Percentiles rank a stretch among this genome's conserved stretches.
phyloP scores from a whole-genome alignment of 2,797 vertebrate genomes.

The Hoplostethus mediterraneus region DNA sequence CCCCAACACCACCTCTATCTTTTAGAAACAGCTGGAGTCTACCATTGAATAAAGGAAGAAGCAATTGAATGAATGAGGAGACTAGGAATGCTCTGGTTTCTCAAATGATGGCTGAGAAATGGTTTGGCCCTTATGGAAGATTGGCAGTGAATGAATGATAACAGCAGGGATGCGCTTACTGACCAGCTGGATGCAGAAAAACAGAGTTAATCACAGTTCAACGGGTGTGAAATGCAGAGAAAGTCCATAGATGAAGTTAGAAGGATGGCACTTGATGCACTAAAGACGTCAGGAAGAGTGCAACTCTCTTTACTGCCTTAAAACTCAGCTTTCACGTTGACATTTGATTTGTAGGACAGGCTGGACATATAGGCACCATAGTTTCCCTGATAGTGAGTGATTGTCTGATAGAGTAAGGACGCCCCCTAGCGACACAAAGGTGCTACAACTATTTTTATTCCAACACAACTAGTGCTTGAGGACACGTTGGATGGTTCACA shows the following conservation, averaged over 20 bases:
- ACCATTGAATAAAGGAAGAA: neutral
- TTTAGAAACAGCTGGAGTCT: neutral
- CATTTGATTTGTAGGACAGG: too few species aligned
- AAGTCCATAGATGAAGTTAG: slow-evolving; percentile 1
- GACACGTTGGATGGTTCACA: too few species aligned
- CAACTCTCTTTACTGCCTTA: too few species aligned
- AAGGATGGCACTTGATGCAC: slow-evolving; percentile 14
- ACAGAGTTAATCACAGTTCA: slow-evolving; percentile 19
- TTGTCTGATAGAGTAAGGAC: too few species aligned
- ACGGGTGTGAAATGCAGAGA: slow-evolving; percentile 13
- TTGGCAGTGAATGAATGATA: neutral
- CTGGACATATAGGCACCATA: too few species aligned
- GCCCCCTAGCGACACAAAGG: too few species aligned
- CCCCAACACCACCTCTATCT: neutral
- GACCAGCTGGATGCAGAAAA: neutral
- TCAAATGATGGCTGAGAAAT: neutral
- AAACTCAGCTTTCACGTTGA: too few species aligned
- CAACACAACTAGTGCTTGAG: too few species aligned
- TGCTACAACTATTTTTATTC: too few species aligned
- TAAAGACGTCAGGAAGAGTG: neutral
- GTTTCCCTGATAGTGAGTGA: too few species aligned
- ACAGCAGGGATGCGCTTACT: neutral
- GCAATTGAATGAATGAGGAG: neutral
- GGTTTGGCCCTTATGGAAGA: neutral
- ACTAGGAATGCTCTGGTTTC: neutral